Evolutionary conservation across 2,113 vertebrate genomes (phyloP).

Genomic region (Anolis carolinensis): DNA sequence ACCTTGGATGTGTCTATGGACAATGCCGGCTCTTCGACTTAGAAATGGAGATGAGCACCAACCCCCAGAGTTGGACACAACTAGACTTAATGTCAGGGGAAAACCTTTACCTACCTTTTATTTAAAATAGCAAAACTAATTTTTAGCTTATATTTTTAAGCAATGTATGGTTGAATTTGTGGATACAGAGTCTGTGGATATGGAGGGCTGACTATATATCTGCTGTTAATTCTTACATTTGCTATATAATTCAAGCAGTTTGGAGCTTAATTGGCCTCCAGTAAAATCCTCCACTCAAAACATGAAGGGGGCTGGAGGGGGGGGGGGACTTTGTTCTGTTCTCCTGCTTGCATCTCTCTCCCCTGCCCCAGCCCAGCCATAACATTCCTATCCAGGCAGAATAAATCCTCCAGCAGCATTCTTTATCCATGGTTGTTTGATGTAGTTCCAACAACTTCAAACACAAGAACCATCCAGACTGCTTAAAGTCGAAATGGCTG

Average conservation of each 20-base stretch:
- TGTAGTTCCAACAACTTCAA: constrained; percentile 73
- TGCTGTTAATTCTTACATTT: neutral
- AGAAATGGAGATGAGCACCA: too few species aligned
- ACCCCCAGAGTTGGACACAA: too few species aligned
- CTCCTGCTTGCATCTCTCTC: neutral
- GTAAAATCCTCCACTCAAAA: constrained; percentile 53
- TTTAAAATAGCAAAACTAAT: too few species aligned
- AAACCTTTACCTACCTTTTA: too few species aligned
- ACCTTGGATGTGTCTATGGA: too few species aligned
- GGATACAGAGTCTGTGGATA: too few species aligned
- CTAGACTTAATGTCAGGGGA: too few species aligned
- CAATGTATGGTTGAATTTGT: too few species aligned
- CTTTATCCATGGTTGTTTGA: constrained; percentile 67
- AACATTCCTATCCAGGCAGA: constrained; percentile 67
- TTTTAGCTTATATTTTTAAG: too few species aligned
- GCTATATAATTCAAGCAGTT: constrained; percentile 11
- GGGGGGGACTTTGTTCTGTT: constrained; percentile 55
- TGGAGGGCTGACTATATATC: neutral
- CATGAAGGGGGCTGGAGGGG: constrained; percentile 43
- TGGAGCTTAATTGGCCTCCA: constrained; percentile 39
- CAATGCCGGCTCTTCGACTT: too few species aligned
- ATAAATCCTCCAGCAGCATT: constrained; percentile 66
- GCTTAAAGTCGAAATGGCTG: constrained; percentile 57
- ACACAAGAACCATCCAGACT: constrained; percentile 61
- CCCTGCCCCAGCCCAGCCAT: constrained; percentile 44